Evolutionary conservation across 2,888 invertebrate species (phyloP).

Genomic region (Agonopterix arenella): DNA sequence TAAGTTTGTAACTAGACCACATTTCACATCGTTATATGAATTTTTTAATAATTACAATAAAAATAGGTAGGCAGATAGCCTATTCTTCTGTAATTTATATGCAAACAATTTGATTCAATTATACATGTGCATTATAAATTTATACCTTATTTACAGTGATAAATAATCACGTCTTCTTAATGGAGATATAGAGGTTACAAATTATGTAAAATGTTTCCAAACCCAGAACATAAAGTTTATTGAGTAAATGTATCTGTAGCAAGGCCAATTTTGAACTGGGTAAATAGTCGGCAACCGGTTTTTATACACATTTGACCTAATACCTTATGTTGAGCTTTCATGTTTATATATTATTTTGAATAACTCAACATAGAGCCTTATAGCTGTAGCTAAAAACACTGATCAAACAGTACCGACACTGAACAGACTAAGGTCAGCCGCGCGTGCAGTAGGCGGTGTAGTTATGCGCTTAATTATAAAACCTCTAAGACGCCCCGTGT

Average conservation of each 20-base stretch:
- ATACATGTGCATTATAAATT: constrained; percentile 4
- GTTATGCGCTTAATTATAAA: too few species aligned
- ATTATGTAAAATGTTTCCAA: constrained; percentile 2
- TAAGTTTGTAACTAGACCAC: constrained; percentile 42
- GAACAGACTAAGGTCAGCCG: too few species aligned
- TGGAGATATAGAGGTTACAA: constrained; percentile 4
- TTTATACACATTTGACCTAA: too few species aligned
- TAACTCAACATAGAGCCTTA: too few species aligned
- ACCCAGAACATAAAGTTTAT: constrained; percentile 1
- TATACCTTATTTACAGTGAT: constrained; percentile 3
- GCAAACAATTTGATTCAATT: constrained; percentile 3
- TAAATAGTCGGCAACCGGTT: too few species aligned
- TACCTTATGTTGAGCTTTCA: too few species aligned
- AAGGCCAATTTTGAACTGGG: background rate
- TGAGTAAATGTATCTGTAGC: constrained; percentile 1
- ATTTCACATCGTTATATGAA: constrained; percentile 23
- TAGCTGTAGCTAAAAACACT: too few species aligned
- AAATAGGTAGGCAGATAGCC: background rate
- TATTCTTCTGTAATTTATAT: background rate
- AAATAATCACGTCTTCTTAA: constrained; percentile 3
- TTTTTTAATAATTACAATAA: constrained; percentile 18
- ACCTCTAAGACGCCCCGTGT: too few species aligned
- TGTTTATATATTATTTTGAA: too few species aligned
- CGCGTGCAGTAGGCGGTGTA: too few species aligned
- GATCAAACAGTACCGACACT: too few species aligned